Evolutionary conservation across 2,888 invertebrate species (phyloP), one percentile per base, ranked within the genome.

Genomic region (Cinara cedri): DNA sequence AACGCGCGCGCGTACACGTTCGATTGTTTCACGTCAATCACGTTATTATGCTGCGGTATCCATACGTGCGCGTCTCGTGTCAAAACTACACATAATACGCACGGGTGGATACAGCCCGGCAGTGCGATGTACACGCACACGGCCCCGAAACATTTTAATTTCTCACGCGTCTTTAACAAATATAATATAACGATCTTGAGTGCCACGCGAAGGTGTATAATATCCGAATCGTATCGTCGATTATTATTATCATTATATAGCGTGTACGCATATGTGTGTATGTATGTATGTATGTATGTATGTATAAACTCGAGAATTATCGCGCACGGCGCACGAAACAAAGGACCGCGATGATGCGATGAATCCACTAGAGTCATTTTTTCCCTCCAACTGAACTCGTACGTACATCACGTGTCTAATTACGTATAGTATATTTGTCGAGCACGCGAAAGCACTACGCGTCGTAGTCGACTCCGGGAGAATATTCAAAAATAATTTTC

Each of bases 101-200:
- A n/a, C n/a, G n/a, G n/a, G n/a, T n/a, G n/a, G n/a, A n/a, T n/a
- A n/a, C n/a, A n/a, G n/a, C n/a, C n/a, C n/a, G n/a, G n/a, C n/a
- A n/a, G n/a, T n/a, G n/a, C n/a, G n/a, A 63, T n/a, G 24, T 57
- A 34, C 34, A n/a, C n/a, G n/a, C n/a, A n/a, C n/a, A n/a, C n/a
- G n/a, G n/a, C n/a, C n/a, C n/a, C n/a, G 57, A 70, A 70, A 78
- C 78, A 49, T 78, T 78, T 78, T 78, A 60, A 70, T 78, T 78
- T 78, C 78, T 78, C 68, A 68, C 60, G 68, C 68, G 78, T 70
- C 68, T 66, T 21, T 60, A 78, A 21, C 21, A 71, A 16, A 14
- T 42, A 65, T 14, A 24, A 66, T 46, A 62, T 74, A 63, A 74
- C 46, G 57, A 68, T 68, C 66, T 68, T 16, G 76, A 75, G 66